Percentiles rank a stretch among this genome's conserved stretches.
Conservation (phyloP, 2,797 vertebrate species). For the Galago senegalensis region DNA sequence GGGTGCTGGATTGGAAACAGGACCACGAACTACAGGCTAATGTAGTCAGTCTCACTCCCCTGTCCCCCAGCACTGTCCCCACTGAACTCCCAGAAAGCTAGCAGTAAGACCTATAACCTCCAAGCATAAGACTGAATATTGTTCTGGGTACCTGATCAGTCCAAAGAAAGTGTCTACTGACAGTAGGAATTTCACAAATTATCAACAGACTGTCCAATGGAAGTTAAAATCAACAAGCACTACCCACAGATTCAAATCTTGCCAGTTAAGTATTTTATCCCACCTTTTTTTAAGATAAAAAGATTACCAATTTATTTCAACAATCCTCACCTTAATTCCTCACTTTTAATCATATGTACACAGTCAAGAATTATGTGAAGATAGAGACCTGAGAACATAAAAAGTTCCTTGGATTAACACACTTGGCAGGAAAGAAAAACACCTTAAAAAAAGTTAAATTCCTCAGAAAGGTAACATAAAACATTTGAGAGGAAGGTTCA, state of each 20-base stretch:
- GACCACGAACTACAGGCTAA: neutral
- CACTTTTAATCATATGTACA: neutral
- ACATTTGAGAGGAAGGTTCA: neutral
- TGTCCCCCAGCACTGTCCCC: neutral
- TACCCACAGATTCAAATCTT: neutral
- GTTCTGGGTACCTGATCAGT: neutral
- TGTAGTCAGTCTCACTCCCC: too few relatives aligned
- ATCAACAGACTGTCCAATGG: neutral
- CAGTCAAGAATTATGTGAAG: neutral
- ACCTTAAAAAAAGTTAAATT: neutral
- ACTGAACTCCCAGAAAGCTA: neutral
- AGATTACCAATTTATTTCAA: neutral
- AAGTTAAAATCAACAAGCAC: neutral
- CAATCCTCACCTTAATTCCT: neutral
- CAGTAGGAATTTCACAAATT: neutral
- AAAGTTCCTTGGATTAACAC: neutral
- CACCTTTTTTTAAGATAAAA: neutral
- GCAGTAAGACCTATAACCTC: neutral
- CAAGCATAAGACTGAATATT: neutral
- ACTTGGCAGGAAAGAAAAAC: neutral
- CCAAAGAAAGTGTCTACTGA: neutral
- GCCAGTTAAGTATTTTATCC: neutral
- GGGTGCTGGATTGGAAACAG: neutral
- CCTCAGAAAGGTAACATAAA: neutral
- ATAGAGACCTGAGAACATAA: neutral